Evolutionary conservation across 2,888 invertebrate genomes (phyloP), one percentile per base, ranked within the genome.

Genomic region (Cerastis rubricosa): DNA sequence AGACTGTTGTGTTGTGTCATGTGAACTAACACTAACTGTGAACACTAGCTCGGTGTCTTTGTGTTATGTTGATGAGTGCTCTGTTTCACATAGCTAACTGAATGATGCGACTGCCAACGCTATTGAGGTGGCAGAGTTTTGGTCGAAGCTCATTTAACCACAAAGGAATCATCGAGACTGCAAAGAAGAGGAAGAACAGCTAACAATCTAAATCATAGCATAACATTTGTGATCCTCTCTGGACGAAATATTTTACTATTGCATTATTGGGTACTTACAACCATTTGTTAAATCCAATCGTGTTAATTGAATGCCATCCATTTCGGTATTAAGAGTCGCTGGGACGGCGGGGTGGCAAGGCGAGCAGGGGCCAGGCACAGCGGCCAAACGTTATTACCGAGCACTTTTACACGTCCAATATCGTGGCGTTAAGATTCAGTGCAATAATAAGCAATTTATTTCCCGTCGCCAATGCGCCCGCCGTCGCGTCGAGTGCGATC

Each of bases 271-370:
- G 11, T 19, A 22, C 9, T 25, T 12, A 25, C 40, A 78, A 72
- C 61, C 69, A 68, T 59, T 76, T 35, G 47, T 47, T 74, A 61
- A 84, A 88, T 87, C 85, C 85, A 88, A 88, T 87, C 87, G 87
- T 78, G 80, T 88, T 91, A 91, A 91, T 90, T 90, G 89, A 90
- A 90, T 89, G 84, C 83, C 87, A 87, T 89, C 86, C 88, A 89
- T 89, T 89, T 81, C 79, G 84, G 89, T 88, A 88, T 89, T 80
- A 90, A 89, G 88, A 84, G 89, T 87, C 78, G 81, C 51, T 25
- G 63, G n/a, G n/a, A 17, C 54, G 35, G 12, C 3, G 25, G 35
- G 17, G 22, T 7, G 29, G 0, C n/a, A 3, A 8, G 43, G 5
- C 6, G 29, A 40, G 40, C 65, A 40, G 22, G 40, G 29, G 35